These are phyloP conservation scores for Jacana jacana DNA, from an alignment of 2,113 vertebrate genomes.

Conservation along the genomic window DNA sequence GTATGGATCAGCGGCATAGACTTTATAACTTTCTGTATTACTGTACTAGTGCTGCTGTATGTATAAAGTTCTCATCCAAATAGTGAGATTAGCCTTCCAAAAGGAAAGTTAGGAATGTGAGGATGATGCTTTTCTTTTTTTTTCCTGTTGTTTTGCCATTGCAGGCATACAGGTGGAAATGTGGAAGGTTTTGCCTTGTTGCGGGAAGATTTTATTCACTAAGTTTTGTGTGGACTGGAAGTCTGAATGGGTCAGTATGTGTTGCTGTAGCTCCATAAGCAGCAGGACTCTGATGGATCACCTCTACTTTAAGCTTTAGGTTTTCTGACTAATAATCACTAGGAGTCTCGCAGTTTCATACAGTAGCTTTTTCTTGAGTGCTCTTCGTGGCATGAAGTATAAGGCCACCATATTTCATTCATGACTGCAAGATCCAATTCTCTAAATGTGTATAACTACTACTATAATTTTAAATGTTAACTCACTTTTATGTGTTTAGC, in stretches of 20 bases:
- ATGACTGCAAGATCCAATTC: not conserved
- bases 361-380: not conserved
- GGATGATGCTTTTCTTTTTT: rapidly evolving
- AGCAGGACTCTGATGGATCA: not conserved
- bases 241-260: not conserved
- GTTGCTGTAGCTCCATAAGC: not conserved
- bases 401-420: not conserved
- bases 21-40: not conserved
- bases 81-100: not conserved
- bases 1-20: not conserved
- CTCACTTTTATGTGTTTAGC: not conserved
- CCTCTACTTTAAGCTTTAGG: not conserved
- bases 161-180: not conserved
- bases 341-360: not conserved
- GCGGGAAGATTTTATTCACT: not conserved
- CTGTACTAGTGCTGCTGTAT: not conserved
- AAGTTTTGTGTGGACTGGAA: not conserved
- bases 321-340: not conserved
- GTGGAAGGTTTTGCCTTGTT: not conserved
- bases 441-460: not conserved
- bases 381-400: not conserved
- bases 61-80: not conserved
- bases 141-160: not conserved
- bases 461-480: not conserved
- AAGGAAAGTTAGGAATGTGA: not conserved